These are phyloP conservation scores for Alosa alosa DNA, from an alignment of 2,113 vertebrate genomes.

Conservation along the genomic window DNA sequence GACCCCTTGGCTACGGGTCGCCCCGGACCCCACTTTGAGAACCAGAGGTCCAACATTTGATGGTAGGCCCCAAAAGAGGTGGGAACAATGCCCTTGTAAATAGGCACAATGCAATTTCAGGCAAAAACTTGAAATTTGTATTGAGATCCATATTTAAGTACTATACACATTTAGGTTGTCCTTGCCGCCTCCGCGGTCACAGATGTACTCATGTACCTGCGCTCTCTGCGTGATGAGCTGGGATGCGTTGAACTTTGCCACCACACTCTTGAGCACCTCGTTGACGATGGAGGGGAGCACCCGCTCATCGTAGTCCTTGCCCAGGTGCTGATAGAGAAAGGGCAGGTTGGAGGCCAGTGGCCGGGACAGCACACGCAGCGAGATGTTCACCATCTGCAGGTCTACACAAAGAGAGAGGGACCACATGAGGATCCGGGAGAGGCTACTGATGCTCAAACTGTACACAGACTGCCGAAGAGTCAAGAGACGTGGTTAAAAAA, in stretches of 20 bases:
- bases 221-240: conserved; percentile 91
- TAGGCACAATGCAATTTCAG: no score
- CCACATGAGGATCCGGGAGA: neutral
- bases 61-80: no score
- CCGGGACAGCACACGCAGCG: conserved; percentile 81
- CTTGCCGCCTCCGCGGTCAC: neutral
- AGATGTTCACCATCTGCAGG: conserved; percentile 84
- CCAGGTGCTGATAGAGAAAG: conserved; percentile 85
- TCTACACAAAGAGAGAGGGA: conserved; percentile 12
- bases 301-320: conserved; percentile 86
- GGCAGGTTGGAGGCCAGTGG: conserved; percentile 84
- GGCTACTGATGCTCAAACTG: neutral
- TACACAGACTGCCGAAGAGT: no score
- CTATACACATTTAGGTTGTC: no score
- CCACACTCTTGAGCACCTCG: conserved; percentile 91
- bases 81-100: no score
- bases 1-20: no score
- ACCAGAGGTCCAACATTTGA: no score
- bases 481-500: no score
- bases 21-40: no score
- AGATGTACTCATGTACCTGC: conserved; percentile 70
- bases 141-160: no score
- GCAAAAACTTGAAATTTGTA: no score
- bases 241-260: conserved; percentile 92
- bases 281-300: conserved; percentile 92